A percentile compares a stretch with the other conserved stretches of the same genome.
These are phyloP conservation scores for Lepidurus arcticus DNA, from an alignment of 1,140 invertebrate species.

Conservation along the genomic window DNA sequence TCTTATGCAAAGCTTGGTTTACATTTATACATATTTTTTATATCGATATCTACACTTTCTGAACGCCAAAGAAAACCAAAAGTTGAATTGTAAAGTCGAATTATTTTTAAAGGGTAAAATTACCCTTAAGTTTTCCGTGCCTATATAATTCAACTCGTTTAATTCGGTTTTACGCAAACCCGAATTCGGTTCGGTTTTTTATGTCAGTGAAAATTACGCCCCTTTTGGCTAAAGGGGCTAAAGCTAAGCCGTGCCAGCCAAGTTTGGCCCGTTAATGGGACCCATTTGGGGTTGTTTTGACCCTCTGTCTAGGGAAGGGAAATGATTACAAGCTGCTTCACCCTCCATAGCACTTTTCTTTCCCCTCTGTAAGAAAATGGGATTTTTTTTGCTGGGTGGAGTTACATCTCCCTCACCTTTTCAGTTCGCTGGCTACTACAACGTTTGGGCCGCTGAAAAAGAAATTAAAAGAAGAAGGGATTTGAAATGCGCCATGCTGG, in stretches of 20 bases:
- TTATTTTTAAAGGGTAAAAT: background rate
- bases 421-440: background rate
- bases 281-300: background rate
- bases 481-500: background rate
- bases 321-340: constrained; percentile 1
- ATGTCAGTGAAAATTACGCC: background rate
- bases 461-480: background rate
- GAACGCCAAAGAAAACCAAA: too few species aligned
- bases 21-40: too few species aligned
- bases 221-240: background rate
- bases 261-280: background rate
- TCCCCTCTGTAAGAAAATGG: background rate
- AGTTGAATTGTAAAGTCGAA: too few species aligned
- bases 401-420: background rate
- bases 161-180: background rate
- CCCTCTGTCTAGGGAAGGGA: background rate
- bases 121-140: background rate
- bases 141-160: background rate
- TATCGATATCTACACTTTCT: too few species aligned
- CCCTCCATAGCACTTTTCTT: background rate
- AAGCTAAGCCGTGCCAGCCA: too few species aligned
- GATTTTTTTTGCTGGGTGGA: background rate
- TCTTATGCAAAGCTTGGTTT: too few species aligned
- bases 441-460: background rate
- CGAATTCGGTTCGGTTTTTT: too few species aligned